Evolutionary conservation across 2,797 vertebrate species (phyloP).

Genomic region (Enteromius anoplus): DNA sequence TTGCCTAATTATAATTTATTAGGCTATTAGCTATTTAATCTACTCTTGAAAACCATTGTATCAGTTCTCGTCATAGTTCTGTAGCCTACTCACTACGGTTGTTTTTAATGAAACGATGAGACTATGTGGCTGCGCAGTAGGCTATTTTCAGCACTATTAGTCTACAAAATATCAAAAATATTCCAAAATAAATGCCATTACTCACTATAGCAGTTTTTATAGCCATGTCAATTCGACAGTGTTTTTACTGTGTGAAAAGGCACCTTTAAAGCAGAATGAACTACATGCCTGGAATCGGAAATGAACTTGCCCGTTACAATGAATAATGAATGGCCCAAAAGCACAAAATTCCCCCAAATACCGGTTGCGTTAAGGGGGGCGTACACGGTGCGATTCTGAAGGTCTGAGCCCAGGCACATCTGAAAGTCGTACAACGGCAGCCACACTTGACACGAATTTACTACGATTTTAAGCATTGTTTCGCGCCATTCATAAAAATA

Average conservation of each 20-base stretch:
- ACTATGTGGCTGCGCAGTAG: too few relatives aligned
- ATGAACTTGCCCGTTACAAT: slow-evolving; percentile 14
- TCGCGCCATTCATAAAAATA: too few relatives aligned
- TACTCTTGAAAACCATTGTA: background rate
- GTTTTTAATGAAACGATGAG: background rate
- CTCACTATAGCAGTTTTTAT: background rate
- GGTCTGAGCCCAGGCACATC: too few relatives aligned
- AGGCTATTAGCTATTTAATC: background rate
- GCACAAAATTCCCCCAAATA: slow-evolving; percentile 73
- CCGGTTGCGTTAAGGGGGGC: slow-evolving; percentile 64
- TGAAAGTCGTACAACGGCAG: too few relatives aligned
- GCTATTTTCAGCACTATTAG: background rate
- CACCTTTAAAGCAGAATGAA: slow-evolving; percentile 21
- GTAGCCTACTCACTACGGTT: background rate
- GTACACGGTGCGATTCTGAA: too few relatives aligned
- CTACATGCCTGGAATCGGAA: slow-evolving; percentile 41
- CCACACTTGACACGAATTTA: too few relatives aligned
- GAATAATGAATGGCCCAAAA: background rate
- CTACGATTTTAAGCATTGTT: too few relatives aligned
- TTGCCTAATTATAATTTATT: background rate
- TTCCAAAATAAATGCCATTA: background rate
- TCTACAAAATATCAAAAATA: background rate
- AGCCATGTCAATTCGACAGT: background rate
- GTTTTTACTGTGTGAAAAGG: background rate
- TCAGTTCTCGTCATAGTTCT: background rate